Evolutionary conservation across 2,888 invertebrate species (phyloP), one percentile per base, ranked within the genome.

Genomic region (Capitulum mitella): DNA sequence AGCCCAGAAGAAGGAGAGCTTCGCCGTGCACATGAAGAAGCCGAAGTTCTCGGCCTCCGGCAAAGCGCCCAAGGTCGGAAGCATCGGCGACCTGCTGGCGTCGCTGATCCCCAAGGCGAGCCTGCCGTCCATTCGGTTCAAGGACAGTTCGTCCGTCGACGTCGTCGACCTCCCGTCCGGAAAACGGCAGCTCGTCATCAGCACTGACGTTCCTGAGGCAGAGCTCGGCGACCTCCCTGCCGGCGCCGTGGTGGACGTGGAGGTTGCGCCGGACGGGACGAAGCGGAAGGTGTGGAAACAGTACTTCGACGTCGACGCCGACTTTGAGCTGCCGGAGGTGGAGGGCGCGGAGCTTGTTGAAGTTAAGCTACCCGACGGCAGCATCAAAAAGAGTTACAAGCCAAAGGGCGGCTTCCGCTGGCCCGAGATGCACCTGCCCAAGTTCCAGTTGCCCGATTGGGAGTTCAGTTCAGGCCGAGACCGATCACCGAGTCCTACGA

Each of bases 291-390:
- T 78, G 5, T 58, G 58, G 78, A n/a, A 34, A 34, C 77, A 34
- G 26, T 77, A 78, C 51, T 61, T 77, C 19, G 78, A 79, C n/a
- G 77, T 76, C 12, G 79, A 75, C 64, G 78, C 78, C 61, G 79
- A 78, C 46, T 26, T 76, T 74, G 77, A 79, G 22, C 54, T 80
- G 14, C 78, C 77, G 14, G 70, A 79, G 29, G 46, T 77, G 37
- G 80, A 79, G 34, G 74, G 75, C 40, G 78, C 76, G 22, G 78
- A 80, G 51, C 61, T 79, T n/a, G 32, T 79, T 22, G 79, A 80
- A 34, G 78, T 79, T 8, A 70, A 14, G 10, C 22, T 64, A 19
- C 77, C 78, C 26, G 78, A 75, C 26, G 75, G 74, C 32, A n/a
- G 58, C 14, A n/a, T 61, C 14, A 78, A 79, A 32, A 48, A 34